Evolutionary conservation across 2,797 vertebrate species (phyloP).

Genomic region (Chloroceryle inda): DNA sequence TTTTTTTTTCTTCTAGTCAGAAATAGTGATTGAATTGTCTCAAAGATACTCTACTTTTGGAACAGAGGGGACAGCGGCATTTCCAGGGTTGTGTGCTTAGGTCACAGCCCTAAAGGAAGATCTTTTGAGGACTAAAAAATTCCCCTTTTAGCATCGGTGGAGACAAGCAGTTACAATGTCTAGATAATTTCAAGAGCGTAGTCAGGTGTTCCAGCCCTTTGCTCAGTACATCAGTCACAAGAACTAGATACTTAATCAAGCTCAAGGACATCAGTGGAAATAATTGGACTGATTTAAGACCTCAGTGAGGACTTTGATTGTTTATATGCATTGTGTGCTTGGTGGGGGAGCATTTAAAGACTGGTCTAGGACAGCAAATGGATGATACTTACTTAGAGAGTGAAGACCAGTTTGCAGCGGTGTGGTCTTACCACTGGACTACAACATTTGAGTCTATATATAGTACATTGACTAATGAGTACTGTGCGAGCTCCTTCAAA

Average conservation of each 20-base stretch:
- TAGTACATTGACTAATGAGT: too few relatives aligned
- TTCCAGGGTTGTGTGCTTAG: background rate
- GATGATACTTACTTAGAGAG: background rate
- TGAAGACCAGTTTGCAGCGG: background rate
- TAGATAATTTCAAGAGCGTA: background rate
- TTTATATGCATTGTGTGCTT: background rate
- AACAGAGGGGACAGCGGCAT: background rate
- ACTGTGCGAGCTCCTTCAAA: background rate
- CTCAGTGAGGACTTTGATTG: background rate
- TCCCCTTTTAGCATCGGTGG: background rate
- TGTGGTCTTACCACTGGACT: background rate
- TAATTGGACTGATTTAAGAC: background rate
- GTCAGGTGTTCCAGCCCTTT: background rate
- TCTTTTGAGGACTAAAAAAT: background rate
- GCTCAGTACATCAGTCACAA: background rate
- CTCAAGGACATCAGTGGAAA: too few relatives aligned
- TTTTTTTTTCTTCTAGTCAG: too few relatives aligned
- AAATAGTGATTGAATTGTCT: too few relatives aligned
- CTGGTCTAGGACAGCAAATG: background rate
- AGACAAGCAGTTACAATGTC: background rate
- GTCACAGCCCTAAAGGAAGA: background rate
- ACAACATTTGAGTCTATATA: background rate
- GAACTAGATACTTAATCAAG: background rate
- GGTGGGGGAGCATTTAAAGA: background rate
- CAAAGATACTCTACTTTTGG: too few relatives aligned